A percentile compares a stretch with the other conserved stretches of the same genome.
These are phyloP conservation scores for Bufo gargarizans DNA, from an alignment of 2,113 vertebrate genomes.

Conservation along the genomic window DNA sequence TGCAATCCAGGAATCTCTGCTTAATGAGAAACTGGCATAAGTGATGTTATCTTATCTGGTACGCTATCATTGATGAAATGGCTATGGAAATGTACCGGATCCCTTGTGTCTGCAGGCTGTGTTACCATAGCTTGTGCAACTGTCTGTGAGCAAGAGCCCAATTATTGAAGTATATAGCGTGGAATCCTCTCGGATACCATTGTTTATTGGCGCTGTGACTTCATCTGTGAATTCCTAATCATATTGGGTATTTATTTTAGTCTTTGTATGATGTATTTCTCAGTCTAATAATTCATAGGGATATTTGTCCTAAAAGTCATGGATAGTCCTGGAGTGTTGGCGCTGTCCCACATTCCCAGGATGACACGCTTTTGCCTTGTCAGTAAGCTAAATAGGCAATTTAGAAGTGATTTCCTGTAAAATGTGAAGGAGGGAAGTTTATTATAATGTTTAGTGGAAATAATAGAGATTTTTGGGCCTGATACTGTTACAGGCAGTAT, in stretches of 20 bases:
- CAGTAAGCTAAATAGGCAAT: no score
- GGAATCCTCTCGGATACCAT: not conserved
- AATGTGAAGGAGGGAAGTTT: no score
- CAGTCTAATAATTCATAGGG: not conserved
- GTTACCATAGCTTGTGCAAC: not conserved
- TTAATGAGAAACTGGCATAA: conserved; percentile 22
- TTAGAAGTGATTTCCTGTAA: no score
- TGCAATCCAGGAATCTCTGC: conserved; percentile 4
- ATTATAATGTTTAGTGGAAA: no score
- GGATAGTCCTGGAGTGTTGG: no score
- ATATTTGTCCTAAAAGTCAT: no score
- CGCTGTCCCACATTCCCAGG: no score
- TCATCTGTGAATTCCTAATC: not conserved
- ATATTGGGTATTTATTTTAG: not conserved
- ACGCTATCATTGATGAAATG: not conserved
- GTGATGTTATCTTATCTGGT: not conserved
- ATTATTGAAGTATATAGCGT: not conserved
- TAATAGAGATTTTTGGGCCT: no score
- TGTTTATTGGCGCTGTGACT: not conserved
- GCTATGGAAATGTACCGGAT: not conserved
- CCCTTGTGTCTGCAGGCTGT: not conserved
- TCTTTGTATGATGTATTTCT: not conserved
- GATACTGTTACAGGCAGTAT: no score
- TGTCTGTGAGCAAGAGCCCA: not conserved
- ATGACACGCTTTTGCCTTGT: no score